Base-by-base conservation (phyloP, 2,888 invertebrate genomes). In the Pseudococcus longispinus region DNA sequence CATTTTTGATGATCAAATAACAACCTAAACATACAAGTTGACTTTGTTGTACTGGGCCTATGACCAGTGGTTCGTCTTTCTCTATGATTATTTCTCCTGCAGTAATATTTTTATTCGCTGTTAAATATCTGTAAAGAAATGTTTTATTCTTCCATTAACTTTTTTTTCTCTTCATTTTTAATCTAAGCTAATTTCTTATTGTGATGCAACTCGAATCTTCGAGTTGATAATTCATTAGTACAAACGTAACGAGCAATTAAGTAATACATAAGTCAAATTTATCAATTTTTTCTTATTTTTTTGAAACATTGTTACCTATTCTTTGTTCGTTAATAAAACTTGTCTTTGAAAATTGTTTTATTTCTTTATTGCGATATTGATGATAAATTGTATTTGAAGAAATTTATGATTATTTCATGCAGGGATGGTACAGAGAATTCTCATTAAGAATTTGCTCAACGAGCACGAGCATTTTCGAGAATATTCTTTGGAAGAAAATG, bases 11-110 rank as follows among this genome's bases (percentile, higher is more conserved):
- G 13, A 70, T 37, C 29, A 32, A 70, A 88, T 89, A 90, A 88
- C 90, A 90, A 20, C 89, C 89, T 5, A 90, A 88, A 84, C 90
- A 90, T 18, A 90, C 80, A 3, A 89, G 88, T 44, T 87, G 85
- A 32, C 89, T 89, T 26, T 89, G 89, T 74, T 90, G 89, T 70
- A 89, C 89, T 0, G 90, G 90, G 8, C 90, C 90, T 6, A 90
- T 89, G 2, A 90, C 89, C 13, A 90, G 87, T 3, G 90, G 89
- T 37, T 42, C 46, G 20, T 89, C 89, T 84, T 89, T 90, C 11
- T 88, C 87, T 32, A 90, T 88, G 44, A 90, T 88, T n/a, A 89
- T 84, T 46, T 89, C 89, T 3, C 89, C 90, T 11, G 89, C 88
- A 8, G 70, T 32, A 32, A 90, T 88, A 86, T 89, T 89, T 42